Base-by-base conservation (phyloP, 2,888 invertebrate species). In the Thysanoteuthis rhombus region DNA sequence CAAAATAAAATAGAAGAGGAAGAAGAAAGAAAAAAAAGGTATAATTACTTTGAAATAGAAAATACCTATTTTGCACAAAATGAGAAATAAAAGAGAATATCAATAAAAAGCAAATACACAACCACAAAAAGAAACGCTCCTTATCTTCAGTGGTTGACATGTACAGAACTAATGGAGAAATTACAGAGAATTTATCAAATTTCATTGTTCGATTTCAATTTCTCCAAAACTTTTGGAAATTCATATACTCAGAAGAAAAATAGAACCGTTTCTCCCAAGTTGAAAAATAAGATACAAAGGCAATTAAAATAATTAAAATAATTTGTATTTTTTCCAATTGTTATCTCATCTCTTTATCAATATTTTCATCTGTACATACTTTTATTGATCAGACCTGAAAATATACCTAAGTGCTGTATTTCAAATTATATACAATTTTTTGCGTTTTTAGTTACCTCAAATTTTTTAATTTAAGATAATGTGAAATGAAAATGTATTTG, bases 231-330 rank as follows among this genome's bases (percentile, higher is more conserved):
- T 52, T 52, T n/a, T 36, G 10, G 0, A n/a, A 75, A n/a, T n/a
- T n/a, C 3, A n/a, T n/a, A n/a, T n/a, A 75, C n/a, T 75, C 16
- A 10, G n/a, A n/a, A 36, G n/a, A 75, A 75, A n/a, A 75, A 36
- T 16, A 8, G 32, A 58, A 58, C 6, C 10, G n/a, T 75, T 75
- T n/a, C 75, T 75, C 75, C 75, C n/a, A 75, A 75, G 75, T n/a
- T 75, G 10, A 75, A 75, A 75, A 75, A 75, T 52, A 75, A 75
- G 75, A 75, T n/a, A 75, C 75, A 75, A 75, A 36, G n/a, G 75
- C n/a, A 75, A 75, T 75, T 75, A 75, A n/a, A 75, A 75, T n/a
- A 75, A 75, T 75, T n/a, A 75, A 75, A 75, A 75, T 75, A 75
- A 75, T 75, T n/a, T 75, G 16, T n/a, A n/a, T 75, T n/a, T 75